A percentile compares a stretch with the other conserved stretches of the same genome.
phyloP scores from a whole-genome alignment of 2,113 vertebrate genomes.

The Xiphophorus maculatus region DNA sequence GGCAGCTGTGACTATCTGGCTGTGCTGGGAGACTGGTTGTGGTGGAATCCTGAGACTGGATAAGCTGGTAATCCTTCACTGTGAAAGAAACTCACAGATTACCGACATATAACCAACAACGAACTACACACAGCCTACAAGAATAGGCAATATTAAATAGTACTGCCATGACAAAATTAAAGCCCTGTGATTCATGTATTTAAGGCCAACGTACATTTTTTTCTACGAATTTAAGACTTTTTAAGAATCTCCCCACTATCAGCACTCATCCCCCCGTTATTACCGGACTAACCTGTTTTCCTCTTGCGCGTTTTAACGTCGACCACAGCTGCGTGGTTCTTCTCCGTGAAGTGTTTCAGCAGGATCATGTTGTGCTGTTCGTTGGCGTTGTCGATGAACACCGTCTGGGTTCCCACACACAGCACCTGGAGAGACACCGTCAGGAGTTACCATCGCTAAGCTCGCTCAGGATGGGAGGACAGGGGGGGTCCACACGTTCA shows the following conservation, averaged over 20 bases:
- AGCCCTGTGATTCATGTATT: too few relatives aligned
- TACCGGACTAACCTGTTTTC: slow-evolving; percentile 85
- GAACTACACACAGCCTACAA: too few relatives aligned
- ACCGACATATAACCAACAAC: not conserved
- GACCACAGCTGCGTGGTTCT: slow-evolving; percentile 94
- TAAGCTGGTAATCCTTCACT: slow-evolving; percentile 97
- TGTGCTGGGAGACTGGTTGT: slow-evolving; percentile 41
- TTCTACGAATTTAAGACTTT: too few relatives aligned
- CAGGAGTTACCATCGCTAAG: not conserved
- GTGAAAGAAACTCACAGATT: not conserved
- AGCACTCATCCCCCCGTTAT: not conserved
- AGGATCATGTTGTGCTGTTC: slow-evolving; percentile 93
- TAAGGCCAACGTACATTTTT: too few relatives aligned
- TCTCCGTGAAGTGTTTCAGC: slow-evolving; percentile 97
- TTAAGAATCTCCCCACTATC: too few relatives aligned
- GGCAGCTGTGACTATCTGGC: slow-evolving; percentile 17
- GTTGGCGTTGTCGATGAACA: slow-evolving; percentile 96
- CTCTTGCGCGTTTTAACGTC: slow-evolving; percentile 95
- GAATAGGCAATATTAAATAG: too few relatives aligned
- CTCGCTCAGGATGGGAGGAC: not conserved
- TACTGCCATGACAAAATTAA: too few relatives aligned
- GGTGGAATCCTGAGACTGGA: slow-evolving; percentile 83
- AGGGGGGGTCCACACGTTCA: too few relatives aligned
- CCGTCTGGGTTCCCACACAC: slow-evolving; percentile 93
- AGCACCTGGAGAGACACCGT: slow-evolving; percentile 82